A percentile compares a stretch with the other conserved stretches of the same genome.
Conservation (phyloP, 2,888 invertebrate genomes). For the Nycteola revayana region DNA sequence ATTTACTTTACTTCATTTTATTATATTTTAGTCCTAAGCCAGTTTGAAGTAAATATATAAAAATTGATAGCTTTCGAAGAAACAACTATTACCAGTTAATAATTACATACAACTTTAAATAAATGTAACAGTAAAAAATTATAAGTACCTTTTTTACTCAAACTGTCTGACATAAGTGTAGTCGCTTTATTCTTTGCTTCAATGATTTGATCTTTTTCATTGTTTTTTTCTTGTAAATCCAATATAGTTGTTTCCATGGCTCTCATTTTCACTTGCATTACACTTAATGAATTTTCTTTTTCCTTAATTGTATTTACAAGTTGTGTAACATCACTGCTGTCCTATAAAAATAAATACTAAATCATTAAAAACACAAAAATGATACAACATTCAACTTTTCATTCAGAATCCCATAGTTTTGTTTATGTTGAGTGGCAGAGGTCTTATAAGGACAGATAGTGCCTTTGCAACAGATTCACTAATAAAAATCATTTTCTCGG, state of each 20-base stretch:
- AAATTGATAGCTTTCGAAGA: too few species aligned
- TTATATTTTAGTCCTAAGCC: too few species aligned
- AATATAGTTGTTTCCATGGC: constrained; percentile 89
- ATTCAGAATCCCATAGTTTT: too few species aligned
- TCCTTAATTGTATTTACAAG: constrained; percentile 85
- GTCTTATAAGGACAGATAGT: too few species aligned
- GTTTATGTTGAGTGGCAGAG: too few species aligned
- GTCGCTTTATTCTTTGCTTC: constrained; percentile 91
- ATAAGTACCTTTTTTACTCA: constrained; percentile 82
- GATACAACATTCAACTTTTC: neutral
- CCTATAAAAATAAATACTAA: constrained; percentile 13
- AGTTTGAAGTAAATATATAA: too few species aligned
- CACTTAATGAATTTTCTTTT: constrained; percentile 66
- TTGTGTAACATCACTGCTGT: constrained; percentile 70
- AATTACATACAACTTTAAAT: too few species aligned
- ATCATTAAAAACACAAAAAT: neutral
- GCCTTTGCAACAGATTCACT: too few species aligned
- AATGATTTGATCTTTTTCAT: constrained; percentile 92
- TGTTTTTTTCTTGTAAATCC: constrained; percentile 91
- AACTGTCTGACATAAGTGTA: constrained; percentile 87
- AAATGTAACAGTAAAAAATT: too few species aligned
- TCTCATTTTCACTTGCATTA: constrained; percentile 70
- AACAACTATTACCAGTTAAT: too few species aligned
- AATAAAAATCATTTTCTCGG: too few species aligned
- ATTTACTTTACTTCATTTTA: too few species aligned